Percentiles rank a stretch among this genome's conserved stretches.
phyloP scores from a whole-genome alignment of 1,140 invertebrate species.

The Heliconius nattereri region DNA sequence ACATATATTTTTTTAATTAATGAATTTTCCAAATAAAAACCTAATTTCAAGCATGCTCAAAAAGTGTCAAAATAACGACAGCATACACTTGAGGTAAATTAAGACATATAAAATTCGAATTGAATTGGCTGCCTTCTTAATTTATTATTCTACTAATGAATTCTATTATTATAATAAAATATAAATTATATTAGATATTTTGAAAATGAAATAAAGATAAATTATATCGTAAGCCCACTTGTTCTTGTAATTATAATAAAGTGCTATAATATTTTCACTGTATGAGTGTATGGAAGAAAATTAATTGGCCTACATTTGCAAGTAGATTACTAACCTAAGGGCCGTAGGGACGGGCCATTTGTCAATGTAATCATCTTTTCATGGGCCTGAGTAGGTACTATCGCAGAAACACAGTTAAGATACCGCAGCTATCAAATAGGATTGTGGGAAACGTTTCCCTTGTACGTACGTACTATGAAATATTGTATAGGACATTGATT shows the following conservation, averaged over 20 bases:
- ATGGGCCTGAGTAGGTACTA: slow-evolving; percentile 50
- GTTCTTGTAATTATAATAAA: slow-evolving; percentile 13
- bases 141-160: no score
- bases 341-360: slow-evolving; percentile 55
- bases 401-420: slow-evolving; percentile 50
- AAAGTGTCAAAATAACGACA: no score
- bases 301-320: slow-evolving; percentile 62
- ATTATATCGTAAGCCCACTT: neutral
- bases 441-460: slow-evolving; percentile 32
- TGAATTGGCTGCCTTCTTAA: no score
- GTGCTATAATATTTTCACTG: slow-evolving; percentile 44
- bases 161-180: neutral
- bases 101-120: no score
- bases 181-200: neutral
- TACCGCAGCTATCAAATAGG: slow-evolving; percentile 46
- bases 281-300: slow-evolving; percentile 53
- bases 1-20: no score
- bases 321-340: slow-evolving; percentile 61
- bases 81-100: no score
- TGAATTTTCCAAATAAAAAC: no score
- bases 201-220: neutral
- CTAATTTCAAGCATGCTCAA: no score
- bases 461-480: slow-evolving; percentile 8
- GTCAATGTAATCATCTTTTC: slow-evolving; percentile 72
- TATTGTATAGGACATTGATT: slow-evolving; percentile 16